Base-by-base conservation (phyloP, 1,140 invertebrate species). In the Rhynchophorus ferrugineus region DNA sequence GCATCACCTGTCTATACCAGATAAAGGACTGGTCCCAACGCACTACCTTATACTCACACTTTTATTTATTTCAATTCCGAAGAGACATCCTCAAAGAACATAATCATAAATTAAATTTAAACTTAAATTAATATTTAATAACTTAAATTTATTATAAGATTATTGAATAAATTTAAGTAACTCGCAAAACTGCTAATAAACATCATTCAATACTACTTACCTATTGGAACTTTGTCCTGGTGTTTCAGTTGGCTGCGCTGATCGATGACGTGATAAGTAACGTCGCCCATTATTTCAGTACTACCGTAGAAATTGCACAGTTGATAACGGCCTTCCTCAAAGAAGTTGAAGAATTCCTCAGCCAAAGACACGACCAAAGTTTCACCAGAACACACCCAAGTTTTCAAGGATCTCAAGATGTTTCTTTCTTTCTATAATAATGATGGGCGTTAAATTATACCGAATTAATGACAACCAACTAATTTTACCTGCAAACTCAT, bases 271-370 rank as follows among this genome's bases (percentile, higher is more conserved):
- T 82, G 76, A 60, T 77, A 87, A 0, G 85, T 87, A 2, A 89
- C 85, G 63, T 90, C 87, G 0, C 83, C 86, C 84, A 87, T 87
- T 8, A 89, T 80, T 69, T 94, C 90, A 0, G 90, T 92, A 54
- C 88, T 91, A 0, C 90, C 90, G 60, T 92, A 94, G 65, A 91
- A 91, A 63, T 94, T 94, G 39, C 83, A 87, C 6, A 92, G 65
- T 11, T 75, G 72, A 49, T 82, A 79, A 2, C 74, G 71, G 44
- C 73, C 68, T 47, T 75, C 71, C 3, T 70, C 62, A 50, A 90
- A 91, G 50, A 78, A 75, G 17, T 73, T 66, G 64, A 87, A 89
- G 69, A 91, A 91, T 58, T 86, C 76, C 24, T 77, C 65, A 0
- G 82, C 83, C 11, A 91, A 61, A 0, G 80, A 68, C 5, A 79